These are phyloP conservation scores for Gobiocypris rarus DNA, from an alignment of 2,113 vertebrate species.

Conservation along the genomic window DNA sequence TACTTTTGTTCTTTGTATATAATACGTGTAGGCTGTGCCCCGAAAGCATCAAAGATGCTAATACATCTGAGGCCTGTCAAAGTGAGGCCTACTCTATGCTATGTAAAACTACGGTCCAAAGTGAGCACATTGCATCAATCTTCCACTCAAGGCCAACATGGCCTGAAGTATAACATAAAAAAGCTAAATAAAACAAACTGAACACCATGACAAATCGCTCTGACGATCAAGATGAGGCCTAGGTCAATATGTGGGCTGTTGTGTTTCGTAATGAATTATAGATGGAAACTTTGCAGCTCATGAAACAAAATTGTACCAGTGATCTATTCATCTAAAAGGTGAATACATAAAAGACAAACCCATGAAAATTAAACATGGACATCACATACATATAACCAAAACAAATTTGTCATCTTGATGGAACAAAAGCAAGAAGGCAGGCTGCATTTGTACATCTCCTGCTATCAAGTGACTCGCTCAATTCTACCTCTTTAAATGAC, in stretches of 20 bases:
- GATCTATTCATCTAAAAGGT: neutral
- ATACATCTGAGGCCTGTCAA: slow-evolving; percentile 17
- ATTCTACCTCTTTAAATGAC: neutral
- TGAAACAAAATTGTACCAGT: neutral
- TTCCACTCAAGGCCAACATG: neutral
- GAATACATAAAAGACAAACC: neutral
- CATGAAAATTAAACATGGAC: neutral
- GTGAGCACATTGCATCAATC: neutral
- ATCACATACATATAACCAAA: neutral
- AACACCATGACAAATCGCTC: neutral
- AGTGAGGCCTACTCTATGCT: neutral
- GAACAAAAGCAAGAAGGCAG: neutral
- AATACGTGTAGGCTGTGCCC: neutral
- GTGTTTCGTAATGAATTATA: slow-evolving; percentile 29
- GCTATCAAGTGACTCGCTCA: neutral
- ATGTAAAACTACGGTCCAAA: neutral
- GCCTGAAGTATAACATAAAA: neutral
- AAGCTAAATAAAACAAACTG: neutral
- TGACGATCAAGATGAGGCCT: slow-evolving; percentile 7
- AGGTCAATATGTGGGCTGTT: neutral
- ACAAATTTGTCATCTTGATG: neutral
- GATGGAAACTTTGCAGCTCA: slow-evolving; percentile 25
- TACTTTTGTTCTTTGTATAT: slow-evolving; percentile 21
- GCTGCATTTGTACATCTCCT: neutral
- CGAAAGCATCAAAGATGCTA: slow-evolving; percentile 4